phyloP scores from a whole-genome alignment of 2,888 invertebrate genomes.

The Leuctra nigra region DNA sequence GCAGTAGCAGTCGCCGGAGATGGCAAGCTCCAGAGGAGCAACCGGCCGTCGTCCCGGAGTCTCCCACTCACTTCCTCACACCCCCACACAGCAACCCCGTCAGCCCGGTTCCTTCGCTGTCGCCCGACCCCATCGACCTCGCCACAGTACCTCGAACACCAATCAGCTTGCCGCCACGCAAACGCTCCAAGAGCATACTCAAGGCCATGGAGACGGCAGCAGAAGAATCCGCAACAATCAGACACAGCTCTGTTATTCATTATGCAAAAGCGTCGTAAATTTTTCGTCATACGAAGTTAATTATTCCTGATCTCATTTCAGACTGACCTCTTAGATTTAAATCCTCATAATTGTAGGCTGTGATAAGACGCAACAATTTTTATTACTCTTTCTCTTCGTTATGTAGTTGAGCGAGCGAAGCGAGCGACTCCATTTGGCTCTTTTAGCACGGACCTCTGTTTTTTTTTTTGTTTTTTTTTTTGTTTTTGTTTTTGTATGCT shows the following conservation, averaged over 20 bases:
- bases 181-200: slow-evolving; percentile 69
- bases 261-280: slow-evolving; percentile 62
- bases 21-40: slow-evolving; percentile 13
- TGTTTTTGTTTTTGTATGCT: too few species aligned
- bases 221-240: slow-evolving; percentile 40
- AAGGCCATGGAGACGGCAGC: slow-evolving; percentile 53
- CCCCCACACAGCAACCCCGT: slow-evolving; percentile 55
- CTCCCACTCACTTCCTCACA: slow-evolving; percentile 39
- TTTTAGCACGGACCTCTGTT: too few species aligned
- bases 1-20: slow-evolving; percentile 4
- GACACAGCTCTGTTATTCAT: slow-evolving; percentile 73
- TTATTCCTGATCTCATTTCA: slow-evolving; percentile 1
- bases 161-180: slow-evolving; percentile 66
- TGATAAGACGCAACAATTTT: slow-evolving; percentile 4
- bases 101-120: slow-evolving; percentile 46
- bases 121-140: slow-evolving; percentile 49
- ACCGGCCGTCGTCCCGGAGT: background rate
- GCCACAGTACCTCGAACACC: slow-evolving; percentile 49
- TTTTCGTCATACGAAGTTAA: background rate
- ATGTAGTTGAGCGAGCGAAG: too few species aligned
- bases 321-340: slow-evolving; percentile 5
- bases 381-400: too few species aligned
- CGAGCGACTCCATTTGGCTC: too few species aligned
- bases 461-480: too few species aligned
- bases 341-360: too few species aligned